Evolutionary conservation across 1,140 invertebrate genomes (phyloP), one percentile per base, ranked within the genome.

Genomic region (Maniola jurtina): DNA sequence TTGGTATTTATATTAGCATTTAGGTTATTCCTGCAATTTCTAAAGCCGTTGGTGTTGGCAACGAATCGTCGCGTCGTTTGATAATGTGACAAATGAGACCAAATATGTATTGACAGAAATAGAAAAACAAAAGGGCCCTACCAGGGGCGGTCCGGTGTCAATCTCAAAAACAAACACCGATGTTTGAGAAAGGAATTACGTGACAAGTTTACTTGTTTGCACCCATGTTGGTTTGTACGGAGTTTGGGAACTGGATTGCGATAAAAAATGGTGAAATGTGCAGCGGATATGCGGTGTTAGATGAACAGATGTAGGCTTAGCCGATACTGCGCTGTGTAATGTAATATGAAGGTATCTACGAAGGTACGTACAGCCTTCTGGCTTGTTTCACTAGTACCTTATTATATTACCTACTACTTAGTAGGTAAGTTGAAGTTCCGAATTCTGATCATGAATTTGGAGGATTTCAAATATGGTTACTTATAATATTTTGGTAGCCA

Each of bases 161-260:
- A 85, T 86, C 84, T 77, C 76, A 69, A 82, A 77, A 79, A 84
- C 84, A 89, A 89, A 89, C 74, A 80, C 45, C 57, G 68, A 65
- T 88, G 82, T 89, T 89, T 88, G 80, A 80, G 73, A 68, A 84
- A 88, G 81, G 81, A 89, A 87, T 89, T 87, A 89, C 76, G 75
- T 80, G 82, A 85, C 81, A 86, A 80, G 72, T 83, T 79, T 71
- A 67, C 64, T 64, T 77, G 72, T 76, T 75, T 76, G 61, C 67
- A 55, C 68, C 72, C 70, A 62, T 80, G 80, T 83, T 80, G 77
- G 67, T 73, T 61, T 72, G 68, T 67, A 9, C 48, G 76, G 64
- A 70, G 71, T 73, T 73, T 71, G 68, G 74, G 75, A 80, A 79
- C 73, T 62, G 75, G 63, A 71, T 76, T 81, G 77, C 70, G 73